Evolutionary conservation across 1,140 invertebrate species (phyloP).

Genomic region (Drosophila sucinea): DNA sequence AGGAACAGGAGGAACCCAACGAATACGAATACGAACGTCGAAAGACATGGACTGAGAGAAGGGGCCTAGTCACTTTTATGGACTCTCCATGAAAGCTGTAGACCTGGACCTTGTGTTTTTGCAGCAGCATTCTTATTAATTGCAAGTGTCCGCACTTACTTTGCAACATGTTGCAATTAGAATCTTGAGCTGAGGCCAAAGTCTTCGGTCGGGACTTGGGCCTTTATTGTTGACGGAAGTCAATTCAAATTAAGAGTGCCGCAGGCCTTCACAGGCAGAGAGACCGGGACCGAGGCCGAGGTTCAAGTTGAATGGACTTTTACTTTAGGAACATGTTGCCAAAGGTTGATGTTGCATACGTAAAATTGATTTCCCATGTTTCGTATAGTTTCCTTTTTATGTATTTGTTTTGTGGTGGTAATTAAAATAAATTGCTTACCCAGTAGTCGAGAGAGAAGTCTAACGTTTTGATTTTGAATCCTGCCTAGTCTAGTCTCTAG

Average conservation of each 20-base stretch:
- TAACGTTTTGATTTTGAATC: slow-evolving; percentile 62
- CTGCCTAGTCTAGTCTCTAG: neutral
- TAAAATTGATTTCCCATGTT: slow-evolving; percentile 79
- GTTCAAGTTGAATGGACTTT: slow-evolving; percentile 56
- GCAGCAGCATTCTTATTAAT: slow-evolving; percentile 75
- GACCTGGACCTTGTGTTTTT: slow-evolving; percentile 28
- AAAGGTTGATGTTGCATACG: slow-evolving; percentile 23
- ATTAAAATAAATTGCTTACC: slow-evolving; percentile 75
- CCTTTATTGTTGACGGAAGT: slow-evolving; percentile 72
- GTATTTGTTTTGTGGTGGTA: slow-evolving; percentile 39
- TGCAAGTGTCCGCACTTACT: slow-evolving; percentile 82
- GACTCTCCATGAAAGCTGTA: slow-evolving; percentile 29
- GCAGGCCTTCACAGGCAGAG: slow-evolving; percentile 6
- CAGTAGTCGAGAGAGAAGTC: slow-evolving; percentile 29
- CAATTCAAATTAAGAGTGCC: slow-evolving; percentile 73
- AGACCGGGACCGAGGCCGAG: neutral
- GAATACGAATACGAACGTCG: slow-evolving; percentile 13
- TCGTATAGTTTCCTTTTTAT: slow-evolving; percentile 9
- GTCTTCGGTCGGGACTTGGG: slow-evolving; percentile 7
- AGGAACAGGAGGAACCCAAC: neutral
- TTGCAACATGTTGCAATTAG: slow-evolving; percentile 81
- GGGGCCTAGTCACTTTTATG: slow-evolving; percentile 53
- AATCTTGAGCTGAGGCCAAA: slow-evolving; percentile 53
- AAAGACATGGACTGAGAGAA: slow-evolving; percentile 22
- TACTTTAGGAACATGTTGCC: slow-evolving; percentile 37